Percentiles rank a stretch among this genome's conserved stretches.
phyloP scores from a whole-genome alignment of 2,797 vertebrate species.

The Huso huso region DNA sequence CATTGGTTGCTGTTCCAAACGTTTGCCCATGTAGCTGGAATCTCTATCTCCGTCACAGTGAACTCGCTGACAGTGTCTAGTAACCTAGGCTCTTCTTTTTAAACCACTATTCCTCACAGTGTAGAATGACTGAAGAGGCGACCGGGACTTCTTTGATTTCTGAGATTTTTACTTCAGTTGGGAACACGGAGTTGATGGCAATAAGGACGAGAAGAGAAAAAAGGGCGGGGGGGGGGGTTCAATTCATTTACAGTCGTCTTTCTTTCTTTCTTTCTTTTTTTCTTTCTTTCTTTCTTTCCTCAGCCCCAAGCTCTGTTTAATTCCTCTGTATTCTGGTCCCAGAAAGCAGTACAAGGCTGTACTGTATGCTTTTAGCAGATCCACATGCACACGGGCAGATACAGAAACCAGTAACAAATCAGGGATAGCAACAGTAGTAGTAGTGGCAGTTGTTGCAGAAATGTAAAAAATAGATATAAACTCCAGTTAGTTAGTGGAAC shows the following conservation, averaged over 20 bases:
- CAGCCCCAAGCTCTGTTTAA: conserved; percentile 40
- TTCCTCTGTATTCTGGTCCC: conserved; percentile 13
- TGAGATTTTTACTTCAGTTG: conserved; percentile 7
- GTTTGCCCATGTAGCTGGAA: conserved; percentile 99
- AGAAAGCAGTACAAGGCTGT: neutral
- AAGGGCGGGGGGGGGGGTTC: conserved; percentile 40
- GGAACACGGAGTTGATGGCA: conserved; percentile 27
- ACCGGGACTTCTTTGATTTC: conserved; percentile 42
- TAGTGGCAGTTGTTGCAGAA: conserved; percentile 31
- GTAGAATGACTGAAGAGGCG: conserved; percentile 46
- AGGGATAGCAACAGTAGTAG: neutral
- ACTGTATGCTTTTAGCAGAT: conserved; percentile 16
- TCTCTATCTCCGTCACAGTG: conserved; percentile 82
- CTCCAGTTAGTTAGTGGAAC: conserved; percentile 46
- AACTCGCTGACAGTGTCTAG: conserved; percentile 66
- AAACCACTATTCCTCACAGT: conserved; percentile 62
- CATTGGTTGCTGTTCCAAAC: conserved; percentile 98
- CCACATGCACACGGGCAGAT: conserved; percentile 28
- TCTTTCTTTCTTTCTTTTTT: conserved; percentile 10
- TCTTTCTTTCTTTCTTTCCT: conserved; percentile 31
- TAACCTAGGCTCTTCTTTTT: conserved; percentile 59
- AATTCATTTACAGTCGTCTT: conserved; percentile 42
- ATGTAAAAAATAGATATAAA: conserved; percentile 22
- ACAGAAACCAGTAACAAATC: conserved; percentile 24
- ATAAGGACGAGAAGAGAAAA: conserved; percentile 18